phyloP scores from a whole-genome alignment of 2,113 vertebrate species.

The Choloepus hoffmanni region DNA sequence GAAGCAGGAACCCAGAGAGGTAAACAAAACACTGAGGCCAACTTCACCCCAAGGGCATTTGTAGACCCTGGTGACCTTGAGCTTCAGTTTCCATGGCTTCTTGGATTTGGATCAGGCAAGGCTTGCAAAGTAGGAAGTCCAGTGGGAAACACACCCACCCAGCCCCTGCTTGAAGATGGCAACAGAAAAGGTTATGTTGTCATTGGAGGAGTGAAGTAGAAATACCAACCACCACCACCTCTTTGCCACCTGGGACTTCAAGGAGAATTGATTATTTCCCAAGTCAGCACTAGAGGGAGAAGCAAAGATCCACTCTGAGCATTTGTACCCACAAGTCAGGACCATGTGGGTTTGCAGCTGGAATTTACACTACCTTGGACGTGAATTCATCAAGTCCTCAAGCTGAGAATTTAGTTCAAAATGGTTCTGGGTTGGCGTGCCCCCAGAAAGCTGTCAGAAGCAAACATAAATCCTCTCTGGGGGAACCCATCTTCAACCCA shows the following conservation, averaged over 20 bases:
- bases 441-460: neutral
- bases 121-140: slow-evolving; percentile 8
- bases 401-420: neutral
- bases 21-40: neutral
- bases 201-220: neutral
- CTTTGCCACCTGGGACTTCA: neutral
- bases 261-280: neutral
- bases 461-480: neutral
- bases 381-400: too few relatives aligned
- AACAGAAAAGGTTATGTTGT: neutral
- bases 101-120: neutral
- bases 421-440: neutral
- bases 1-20: slow-evolving; percentile 8
- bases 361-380: too few relatives aligned
- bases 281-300: too few relatives aligned
- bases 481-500: neutral
- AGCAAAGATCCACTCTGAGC: too few relatives aligned
- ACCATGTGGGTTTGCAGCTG: too few relatives aligned
- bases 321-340: too few relatives aligned
- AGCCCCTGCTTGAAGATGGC: neutral
- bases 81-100: slow-evolving; percentile 7
- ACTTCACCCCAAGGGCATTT: neutral
- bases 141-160: neutral
- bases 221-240: too few relatives aligned
- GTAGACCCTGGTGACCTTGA: slow-evolving; percentile 29